phyloP scores from a whole-genome alignment of 2,888 invertebrate genomes.

The Dicyrtoma fusca region DNA sequence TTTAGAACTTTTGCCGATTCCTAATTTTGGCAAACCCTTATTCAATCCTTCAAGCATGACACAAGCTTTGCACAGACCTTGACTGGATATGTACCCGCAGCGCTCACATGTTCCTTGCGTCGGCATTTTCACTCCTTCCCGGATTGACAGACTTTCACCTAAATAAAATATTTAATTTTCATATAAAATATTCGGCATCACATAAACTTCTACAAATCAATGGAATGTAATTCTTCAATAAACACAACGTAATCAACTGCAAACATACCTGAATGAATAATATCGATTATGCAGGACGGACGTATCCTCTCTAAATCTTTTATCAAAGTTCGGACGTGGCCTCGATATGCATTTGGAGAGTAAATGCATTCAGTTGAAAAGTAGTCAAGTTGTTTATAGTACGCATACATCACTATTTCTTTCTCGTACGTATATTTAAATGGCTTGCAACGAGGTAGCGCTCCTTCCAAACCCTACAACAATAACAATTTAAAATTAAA shows the following conservation, averaged over 20 bases:
- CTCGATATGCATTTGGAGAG: slow-evolving; percentile 96
- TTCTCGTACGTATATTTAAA: slow-evolving; percentile 98
- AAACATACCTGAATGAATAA: slow-evolving; percentile 86
- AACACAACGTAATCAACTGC: no score
- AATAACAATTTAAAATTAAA: not conserved
- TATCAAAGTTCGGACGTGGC: slow-evolving; percentile 84
- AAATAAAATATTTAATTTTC: slow-evolving; percentile 57
- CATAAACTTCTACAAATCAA: no score
- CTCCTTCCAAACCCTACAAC: slow-evolving; percentile 69
- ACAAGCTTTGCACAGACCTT: slow-evolving; percentile 95
- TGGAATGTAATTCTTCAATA: no score
- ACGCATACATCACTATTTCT: slow-evolving; percentile 99
- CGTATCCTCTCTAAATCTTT: slow-evolving; percentile 95
- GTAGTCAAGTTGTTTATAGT: slow-evolving; percentile 92
- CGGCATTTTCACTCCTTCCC: slow-evolving; percentile 81
- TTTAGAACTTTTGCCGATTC: slow-evolving; percentile 76
- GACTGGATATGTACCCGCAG: slow-evolving; percentile 85
- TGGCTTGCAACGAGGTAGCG: slow-evolving; percentile 91
- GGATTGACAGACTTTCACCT: slow-evolving; percentile 84
- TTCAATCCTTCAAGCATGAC: slow-evolving; percentile 93
- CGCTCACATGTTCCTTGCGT: slow-evolving; percentile 76
- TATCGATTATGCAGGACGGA: slow-evolving; percentile 89
- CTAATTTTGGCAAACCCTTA: slow-evolving; percentile 84
- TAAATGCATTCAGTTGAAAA: slow-evolving; percentile 99
- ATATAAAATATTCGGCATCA: no score